Evolutionary conservation across 2,888 invertebrate genomes (phyloP), one percentile per base, ranked within the genome.

Genomic region (Synergus laeviventris): DNA sequence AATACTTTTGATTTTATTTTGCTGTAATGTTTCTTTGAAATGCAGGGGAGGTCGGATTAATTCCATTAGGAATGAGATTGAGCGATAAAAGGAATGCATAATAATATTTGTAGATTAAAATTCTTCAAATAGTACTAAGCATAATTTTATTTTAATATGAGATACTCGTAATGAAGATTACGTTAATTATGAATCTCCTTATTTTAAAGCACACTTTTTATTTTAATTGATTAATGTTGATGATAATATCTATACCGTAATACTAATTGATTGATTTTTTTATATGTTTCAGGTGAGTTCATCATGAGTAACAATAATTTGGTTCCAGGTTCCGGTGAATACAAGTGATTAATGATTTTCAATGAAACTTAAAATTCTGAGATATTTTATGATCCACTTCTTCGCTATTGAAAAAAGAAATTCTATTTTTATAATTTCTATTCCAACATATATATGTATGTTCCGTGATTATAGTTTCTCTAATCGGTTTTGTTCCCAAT

Each of bases 401-500:
- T 45, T 45, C 16, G 2, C 16, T 45, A 31, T 45, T 16, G 1
- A 16, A 16, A 45, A 16, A 16, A 45, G 4, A 45, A 16, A 45
- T 45, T 45, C 16, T 45, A 45, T 11, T 45, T 45, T 16, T 3
- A 16, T 14, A 21, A 45, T 76, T 73, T 73, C 73, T n/a, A 39
- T 59, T 56, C 54, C 21, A 59, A 31, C 54, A 39, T 18, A 39
- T 11, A 45, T 45, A n/a, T n/a, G 14, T 45, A 18, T 54, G 8
- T 11, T 18, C 9, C 9, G 18, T 18, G 18, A 45, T 74, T 62
- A 61, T 74, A 61, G 49, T n/a, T 18, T 59, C 38, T 75, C 60
- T 39, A 56, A 59, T 70, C 21, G n/a, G 61, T 76, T 62, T 75
- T 60, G 60, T 21, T n/a, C 42, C 82, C 82, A 82, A 81, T 74